A percentile compares a stretch with the other conserved stretches of the same genome.
phyloP scores from a whole-genome alignment of 2,888 invertebrate species.

The Tetheella fluctuosa region DNA sequence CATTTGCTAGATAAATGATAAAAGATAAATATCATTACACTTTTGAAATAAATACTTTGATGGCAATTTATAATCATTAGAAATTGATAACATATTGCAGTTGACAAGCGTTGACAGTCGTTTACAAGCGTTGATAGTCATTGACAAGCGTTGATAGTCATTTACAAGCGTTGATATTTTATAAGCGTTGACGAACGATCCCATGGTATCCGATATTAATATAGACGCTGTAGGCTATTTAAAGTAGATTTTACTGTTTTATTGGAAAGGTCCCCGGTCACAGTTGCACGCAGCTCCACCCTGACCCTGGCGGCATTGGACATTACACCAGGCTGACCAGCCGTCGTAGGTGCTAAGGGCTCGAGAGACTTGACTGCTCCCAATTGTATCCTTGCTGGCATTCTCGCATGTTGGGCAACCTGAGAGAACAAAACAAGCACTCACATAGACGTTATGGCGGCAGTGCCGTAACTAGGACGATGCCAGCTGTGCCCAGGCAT shows the following conservation, averaged over 20 bases:
- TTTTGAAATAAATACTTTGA: background rate
- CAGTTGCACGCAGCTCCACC: constrained; percentile 92
- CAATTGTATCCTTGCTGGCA: constrained; percentile 23
- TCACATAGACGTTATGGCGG: no score
- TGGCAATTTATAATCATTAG: background rate
- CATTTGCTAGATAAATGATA: no score
- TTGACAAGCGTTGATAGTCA: background rate
- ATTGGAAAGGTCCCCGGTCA: constrained; percentile 86
- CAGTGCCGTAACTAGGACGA: no score
- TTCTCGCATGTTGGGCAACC: constrained; percentile 72
- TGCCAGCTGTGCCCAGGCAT: no score
- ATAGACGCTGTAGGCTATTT: no score
- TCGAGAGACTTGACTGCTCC: constrained; percentile 27
- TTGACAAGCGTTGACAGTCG: background rate
- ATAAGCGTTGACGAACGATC: no score
- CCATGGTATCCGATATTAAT: background rate
- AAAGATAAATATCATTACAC: background rate
- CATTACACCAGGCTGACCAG: constrained; percentile 87
- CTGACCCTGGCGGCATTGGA: constrained; percentile 87
- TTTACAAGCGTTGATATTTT: background rate
- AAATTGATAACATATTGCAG: background rate
- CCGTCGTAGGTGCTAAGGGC: constrained; percentile 66
- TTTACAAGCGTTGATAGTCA: background rate
- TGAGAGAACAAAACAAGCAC: no score
- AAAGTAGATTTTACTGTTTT: constrained; percentile 21